phyloP scores from a whole-genome alignment of 2,797 vertebrate genomes.

The Microctenopoma steveboyesi region DNA sequence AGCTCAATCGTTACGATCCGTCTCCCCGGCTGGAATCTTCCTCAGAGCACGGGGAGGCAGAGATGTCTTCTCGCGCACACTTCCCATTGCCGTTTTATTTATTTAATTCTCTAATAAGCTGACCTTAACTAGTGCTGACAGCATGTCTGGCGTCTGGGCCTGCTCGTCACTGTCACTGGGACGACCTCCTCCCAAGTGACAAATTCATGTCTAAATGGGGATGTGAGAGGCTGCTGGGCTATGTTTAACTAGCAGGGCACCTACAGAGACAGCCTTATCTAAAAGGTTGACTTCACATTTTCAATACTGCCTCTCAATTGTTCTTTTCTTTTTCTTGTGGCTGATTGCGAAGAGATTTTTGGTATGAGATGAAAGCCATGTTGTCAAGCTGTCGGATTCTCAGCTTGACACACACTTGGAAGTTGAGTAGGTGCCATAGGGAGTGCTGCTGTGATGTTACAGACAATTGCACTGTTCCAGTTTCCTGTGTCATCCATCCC shows the following conservation, averaged over 20 bases:
- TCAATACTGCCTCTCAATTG: slow-evolving; percentile 58
- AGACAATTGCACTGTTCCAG: slow-evolving; percentile 67
- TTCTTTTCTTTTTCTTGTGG: slow-evolving; percentile 38
- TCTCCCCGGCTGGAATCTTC: slow-evolving; percentile 52
- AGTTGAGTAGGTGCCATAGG: slow-evolving; percentile 65
- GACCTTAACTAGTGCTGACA: slow-evolving; percentile 81
- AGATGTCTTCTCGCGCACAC: slow-evolving; percentile 49
- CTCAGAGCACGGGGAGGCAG: slow-evolving; percentile 43
- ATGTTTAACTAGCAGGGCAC: slow-evolving; percentile 81
- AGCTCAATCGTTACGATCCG: slow-evolving; percentile 59
- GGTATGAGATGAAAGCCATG: slow-evolving; percentile 68
- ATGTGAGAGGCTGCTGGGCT: slow-evolving; percentile 76
- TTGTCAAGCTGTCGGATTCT: slow-evolving; percentile 74
- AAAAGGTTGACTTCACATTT: slow-evolving; percentile 55
- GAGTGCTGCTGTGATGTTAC: slow-evolving; percentile 71
- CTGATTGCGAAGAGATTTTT: slow-evolving; percentile 67
- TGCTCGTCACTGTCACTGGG: slow-evolving; percentile 75
- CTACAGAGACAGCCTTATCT: slow-evolving; percentile 65
- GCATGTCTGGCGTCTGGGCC: slow-evolving; percentile 69
- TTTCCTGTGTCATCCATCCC: slow-evolving; percentile 61
- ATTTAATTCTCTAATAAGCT: slow-evolving; percentile 78
- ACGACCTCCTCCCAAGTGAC: slow-evolving; percentile 77
- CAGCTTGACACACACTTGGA: slow-evolving; percentile 73
- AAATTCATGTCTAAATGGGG: slow-evolving; percentile 78
- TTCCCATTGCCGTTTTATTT: slow-evolving; percentile 66